Percentiles rank a stretch among this genome's conserved stretches.
Evolutionary conservation across 2,888 invertebrate species (phyloP).

Genomic region (Acheta domesticus): DNA sequence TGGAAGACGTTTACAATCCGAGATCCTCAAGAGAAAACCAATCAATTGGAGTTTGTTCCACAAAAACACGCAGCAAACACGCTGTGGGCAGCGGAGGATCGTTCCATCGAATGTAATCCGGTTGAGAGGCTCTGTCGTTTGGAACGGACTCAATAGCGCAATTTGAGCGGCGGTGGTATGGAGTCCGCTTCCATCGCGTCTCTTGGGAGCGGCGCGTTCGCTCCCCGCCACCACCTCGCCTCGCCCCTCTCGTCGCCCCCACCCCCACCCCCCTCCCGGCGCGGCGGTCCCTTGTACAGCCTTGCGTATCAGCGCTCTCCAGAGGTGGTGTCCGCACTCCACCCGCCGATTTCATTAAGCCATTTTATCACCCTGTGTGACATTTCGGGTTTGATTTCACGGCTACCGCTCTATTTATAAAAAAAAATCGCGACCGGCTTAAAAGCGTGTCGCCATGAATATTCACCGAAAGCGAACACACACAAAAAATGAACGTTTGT

Average conservation of each 20-base stretch:
- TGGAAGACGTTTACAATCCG: too few species aligned
- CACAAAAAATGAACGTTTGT: neutral
- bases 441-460: conserved; percentile 1
- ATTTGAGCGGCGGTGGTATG: too few species aligned
- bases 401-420: neutral
- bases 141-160: too few species aligned
- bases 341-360: neutral
- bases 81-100: too few species aligned
- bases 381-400: neutral
- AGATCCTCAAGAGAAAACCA: too few species aligned
- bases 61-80: too few species aligned
- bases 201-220: too few species aligned
- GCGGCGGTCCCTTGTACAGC: neutral
- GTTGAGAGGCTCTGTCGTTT: too few species aligned
- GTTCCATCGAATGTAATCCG: too few species aligned
- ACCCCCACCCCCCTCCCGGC: neutral
- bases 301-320: neutral
- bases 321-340: too few species aligned
- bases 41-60: too few species aligned
- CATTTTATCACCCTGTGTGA: neutral
- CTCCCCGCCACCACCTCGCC: neutral
- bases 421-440: neutral
- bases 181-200: too few species aligned
- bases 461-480: neutral
- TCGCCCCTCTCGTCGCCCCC: neutral